Percentiles rank a stretch among this genome's conserved stretches.
Conservation (phyloP, 53 echinoderm and acorn worm species). For the Patiria pectinifera region DNA sequence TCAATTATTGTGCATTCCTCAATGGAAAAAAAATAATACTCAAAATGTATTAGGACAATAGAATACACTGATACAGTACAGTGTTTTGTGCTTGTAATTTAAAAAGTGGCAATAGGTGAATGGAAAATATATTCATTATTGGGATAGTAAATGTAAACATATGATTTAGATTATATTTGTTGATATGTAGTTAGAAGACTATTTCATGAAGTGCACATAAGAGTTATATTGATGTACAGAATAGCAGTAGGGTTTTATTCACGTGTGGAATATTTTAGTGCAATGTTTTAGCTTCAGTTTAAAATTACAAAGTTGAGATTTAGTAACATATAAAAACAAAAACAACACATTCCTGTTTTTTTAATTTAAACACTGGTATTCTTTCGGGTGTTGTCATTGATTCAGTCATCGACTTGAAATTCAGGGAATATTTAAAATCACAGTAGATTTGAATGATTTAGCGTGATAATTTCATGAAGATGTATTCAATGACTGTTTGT, state of each 20-base stretch:
- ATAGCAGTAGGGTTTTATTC: neutral
- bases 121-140: neutral
- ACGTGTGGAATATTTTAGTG: constrained; percentile 14
- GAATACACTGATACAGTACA: neutral
- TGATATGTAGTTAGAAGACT: neutral
- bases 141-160: neutral
- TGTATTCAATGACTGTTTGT: neutral
- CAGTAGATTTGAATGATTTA: neutral
- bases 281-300: constrained; percentile 44
- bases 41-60: neutral
- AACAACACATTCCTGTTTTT: neutral
- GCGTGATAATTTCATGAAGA: neutral
- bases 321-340: neutral
- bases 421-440: neutral
- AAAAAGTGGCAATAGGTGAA: neutral
- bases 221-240: neutral
- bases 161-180: neutral
- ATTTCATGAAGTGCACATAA: neutral
- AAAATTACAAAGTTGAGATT: constrained; percentile 25
- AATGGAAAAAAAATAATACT: neutral
- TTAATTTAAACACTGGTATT: neutral
- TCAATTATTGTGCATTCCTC: too few species aligned
- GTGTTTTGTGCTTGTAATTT: neutral
- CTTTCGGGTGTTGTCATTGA: neutral
- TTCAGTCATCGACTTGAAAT: neutral